Conservation (phyloP, 2,113 vertebrate genomes). For the Ameiurus melas region DNA sequence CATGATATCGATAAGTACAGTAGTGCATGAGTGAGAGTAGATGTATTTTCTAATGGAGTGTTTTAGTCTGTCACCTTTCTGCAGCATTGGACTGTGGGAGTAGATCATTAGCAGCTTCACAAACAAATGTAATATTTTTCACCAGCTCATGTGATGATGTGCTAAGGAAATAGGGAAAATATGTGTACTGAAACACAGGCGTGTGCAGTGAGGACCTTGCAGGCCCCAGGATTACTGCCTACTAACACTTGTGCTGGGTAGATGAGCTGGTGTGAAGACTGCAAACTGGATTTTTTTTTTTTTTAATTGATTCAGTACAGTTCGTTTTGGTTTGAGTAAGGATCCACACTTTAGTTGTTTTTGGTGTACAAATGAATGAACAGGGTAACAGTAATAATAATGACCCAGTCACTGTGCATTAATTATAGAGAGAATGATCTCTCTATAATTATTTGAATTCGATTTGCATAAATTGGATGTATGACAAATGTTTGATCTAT, state of each 20-base stretch:
- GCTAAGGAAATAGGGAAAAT: slow-evolving; percentile 63
- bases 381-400: background rate
- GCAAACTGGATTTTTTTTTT: slow-evolving; percentile 57
- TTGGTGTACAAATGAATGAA: background rate
- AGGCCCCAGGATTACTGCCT: slow-evolving; percentile 67
- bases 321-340: slow-evolving; percentile 38
- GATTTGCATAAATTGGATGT: background rate
- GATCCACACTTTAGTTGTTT: slow-evolving; percentile 1
- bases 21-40: slow-evolving; percentile 45
- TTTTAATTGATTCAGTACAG: slow-evolving; percentile 43
- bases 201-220: slow-evolving; percentile 68
- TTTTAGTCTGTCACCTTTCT: slow-evolving; percentile 60
- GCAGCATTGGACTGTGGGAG: slow-evolving; percentile 61
- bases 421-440: background rate
- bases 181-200: slow-evolving; percentile 67
- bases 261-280: slow-evolving; percentile 71
- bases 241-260: slow-evolving; percentile 69
- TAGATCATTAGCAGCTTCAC: slow-evolving; percentile 73
- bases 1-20: slow-evolving; percentile 40
- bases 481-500: background rate
- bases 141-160: slow-evolving; percentile 66
- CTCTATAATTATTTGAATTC: background rate
- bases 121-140: slow-evolving; percentile 68
- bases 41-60: slow-evolving; percentile 49
- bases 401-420: background rate